phyloP scores from a whole-genome alignment of 2,888 invertebrate species.

The Autographa gamma region DNA sequence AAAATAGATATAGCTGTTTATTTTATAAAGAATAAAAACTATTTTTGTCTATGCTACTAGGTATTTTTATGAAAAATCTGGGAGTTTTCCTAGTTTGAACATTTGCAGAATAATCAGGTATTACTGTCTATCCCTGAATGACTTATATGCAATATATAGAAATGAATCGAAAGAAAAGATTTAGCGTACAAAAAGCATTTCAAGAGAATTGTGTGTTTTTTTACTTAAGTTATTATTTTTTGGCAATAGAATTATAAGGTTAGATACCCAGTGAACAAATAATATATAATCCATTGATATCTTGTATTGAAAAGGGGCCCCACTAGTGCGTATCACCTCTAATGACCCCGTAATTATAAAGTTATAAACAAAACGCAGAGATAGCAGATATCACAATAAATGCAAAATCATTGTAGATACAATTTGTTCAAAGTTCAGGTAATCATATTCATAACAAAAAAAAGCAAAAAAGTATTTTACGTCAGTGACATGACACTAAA shows the following conservation, averaged over 20 bases:
- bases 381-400: not conserved
- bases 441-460: not conserved
- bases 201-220: too few species aligned
- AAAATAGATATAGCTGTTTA: too few species aligned
- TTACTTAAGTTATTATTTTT: too few species aligned
- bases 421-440: not conserved
- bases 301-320: not conserved
- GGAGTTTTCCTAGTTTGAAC: too few species aligned
- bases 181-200: too few species aligned
- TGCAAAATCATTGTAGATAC: constrained; percentile 4
- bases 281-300: not conserved
- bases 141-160: too few species aligned
- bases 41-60: too few species aligned
- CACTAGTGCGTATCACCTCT: not conserved
- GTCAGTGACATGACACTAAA: not conserved
- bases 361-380: not conserved
- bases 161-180: too few species aligned
- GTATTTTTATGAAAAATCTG: too few species aligned
- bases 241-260: not conserved
- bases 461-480: not conserved
- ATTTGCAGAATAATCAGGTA: too few species aligned
- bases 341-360: constrained; percentile 1
- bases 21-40: too few species aligned
- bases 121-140: too few species aligned
- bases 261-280: not conserved